Percentiles rank a stretch among this genome's conserved stretches.
These are phyloP conservation scores for Ficedula albicollis DNA, from an alignment of 2,797 vertebrate genomes.

Conservation along the genomic window DNA sequence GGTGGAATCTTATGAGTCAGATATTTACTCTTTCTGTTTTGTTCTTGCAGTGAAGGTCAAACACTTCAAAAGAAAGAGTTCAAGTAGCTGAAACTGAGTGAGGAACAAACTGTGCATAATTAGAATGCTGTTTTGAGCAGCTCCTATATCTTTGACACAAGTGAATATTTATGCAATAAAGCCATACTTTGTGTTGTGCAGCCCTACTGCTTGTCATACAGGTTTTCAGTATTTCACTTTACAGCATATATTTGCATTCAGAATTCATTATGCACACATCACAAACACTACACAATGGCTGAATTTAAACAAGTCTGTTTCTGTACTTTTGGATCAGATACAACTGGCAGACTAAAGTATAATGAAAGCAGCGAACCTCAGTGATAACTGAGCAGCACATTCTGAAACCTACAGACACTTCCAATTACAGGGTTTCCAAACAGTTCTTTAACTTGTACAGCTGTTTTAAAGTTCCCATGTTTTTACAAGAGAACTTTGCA, in stretches of 20 bases:
- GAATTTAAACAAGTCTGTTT: conserved; percentile 63
- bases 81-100: conserved; percentile 4
- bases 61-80: conserved; percentile 19
- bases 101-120: conserved; percentile 49
- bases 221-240: conserved; percentile 49
- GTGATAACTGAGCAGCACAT: conserved; percentile 4
- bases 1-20: background rate
- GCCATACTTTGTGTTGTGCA: conserved; percentile 49
- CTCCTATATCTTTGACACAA: conserved; percentile 30
- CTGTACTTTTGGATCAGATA: conserved; percentile 52
- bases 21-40: background rate
- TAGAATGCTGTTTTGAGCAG: conserved; percentile 48
- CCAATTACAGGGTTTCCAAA: conserved; percentile 39
- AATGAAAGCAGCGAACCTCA: conserved; percentile 42
- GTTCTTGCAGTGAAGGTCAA: conserved; percentile 22
- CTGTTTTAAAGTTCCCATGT: background rate
- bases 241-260: conserved; percentile 57
- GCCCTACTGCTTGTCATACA: conserved; percentile 53
- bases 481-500: background rate
- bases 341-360: conserved; percentile 40
- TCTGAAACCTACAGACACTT: conserved; percentile 24
- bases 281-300: conserved; percentile 53
- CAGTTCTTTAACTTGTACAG: background rate
- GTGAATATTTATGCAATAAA: conserved; percentile 57
- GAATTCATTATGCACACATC: conserved; percentile 59